A percentile compares a stretch with the other conserved stretches of the same genome.
These are phyloP conservation scores for Amphipoea oculea DNA, from an alignment of 2,888 invertebrate genomes.

Conservation along the genomic window DNA sequence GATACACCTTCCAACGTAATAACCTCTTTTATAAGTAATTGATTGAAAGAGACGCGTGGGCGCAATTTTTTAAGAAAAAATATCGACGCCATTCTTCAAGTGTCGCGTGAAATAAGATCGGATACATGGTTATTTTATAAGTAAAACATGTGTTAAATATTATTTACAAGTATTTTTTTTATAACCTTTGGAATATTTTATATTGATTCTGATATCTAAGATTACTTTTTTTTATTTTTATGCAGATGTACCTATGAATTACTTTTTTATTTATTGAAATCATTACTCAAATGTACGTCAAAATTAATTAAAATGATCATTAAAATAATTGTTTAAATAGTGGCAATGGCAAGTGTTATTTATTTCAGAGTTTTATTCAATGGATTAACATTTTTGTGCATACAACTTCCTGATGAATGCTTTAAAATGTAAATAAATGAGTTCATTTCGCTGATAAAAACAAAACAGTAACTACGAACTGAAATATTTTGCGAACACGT, in stretches of 20 bases:
- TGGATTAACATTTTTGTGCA: neutral
- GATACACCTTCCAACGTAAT: slow-evolving; percentile 42
- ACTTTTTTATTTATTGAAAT: neutral
- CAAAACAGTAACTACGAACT: neutral
- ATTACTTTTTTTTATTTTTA: neutral
- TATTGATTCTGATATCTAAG: neutral
- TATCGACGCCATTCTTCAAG: slow-evolving; percentile 27
- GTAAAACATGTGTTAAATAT: neutral
- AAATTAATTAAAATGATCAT: neutral
- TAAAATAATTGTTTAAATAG: neutral
- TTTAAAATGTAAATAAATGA: neutral
- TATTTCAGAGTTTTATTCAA: neutral
- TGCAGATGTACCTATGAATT: neutral
- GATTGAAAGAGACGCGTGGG: slow-evolving; percentile 26
- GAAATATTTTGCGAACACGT: neutral
- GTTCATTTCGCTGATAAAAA: neutral
- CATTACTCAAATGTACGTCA: neutral
- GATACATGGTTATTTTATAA: slow-evolving; percentile 5
- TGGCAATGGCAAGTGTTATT: slow-evolving; percentile 7
- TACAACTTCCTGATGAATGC: neutral
- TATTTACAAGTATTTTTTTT: neutral
- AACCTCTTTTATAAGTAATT: slow-evolving; percentile 43
- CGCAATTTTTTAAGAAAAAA: slow-evolving; percentile 25
- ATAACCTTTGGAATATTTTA: neutral
- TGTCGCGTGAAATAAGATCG: slow-evolving; percentile 17